Conservation (phyloP, 2,888 invertebrate genomes). For the Cataglyphis rosenhaueri region DNA sequence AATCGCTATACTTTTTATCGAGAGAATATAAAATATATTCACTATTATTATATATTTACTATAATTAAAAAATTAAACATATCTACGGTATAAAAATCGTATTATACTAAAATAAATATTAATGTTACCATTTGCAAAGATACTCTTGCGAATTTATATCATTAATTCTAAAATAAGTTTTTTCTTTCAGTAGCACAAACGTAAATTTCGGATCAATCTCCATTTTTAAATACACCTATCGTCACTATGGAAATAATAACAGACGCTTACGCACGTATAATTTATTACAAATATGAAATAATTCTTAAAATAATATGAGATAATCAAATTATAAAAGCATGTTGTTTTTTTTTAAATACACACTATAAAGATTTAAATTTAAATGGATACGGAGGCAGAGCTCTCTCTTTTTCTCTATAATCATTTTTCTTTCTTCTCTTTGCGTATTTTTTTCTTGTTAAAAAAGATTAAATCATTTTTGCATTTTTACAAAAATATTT, state of each 20-base stretch:
- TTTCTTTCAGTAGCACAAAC: constrained; percentile 80
- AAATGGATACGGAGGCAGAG: neutral
- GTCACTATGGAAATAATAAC: constrained; percentile 62
- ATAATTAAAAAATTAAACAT: neutral
- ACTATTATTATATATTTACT: neutral
- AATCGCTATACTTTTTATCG: constrained; percentile 13
- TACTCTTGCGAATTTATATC: constrained; percentile 78
- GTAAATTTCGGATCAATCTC: constrained; percentile 82
- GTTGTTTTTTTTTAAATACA: neutral
- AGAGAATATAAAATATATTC: neutral
- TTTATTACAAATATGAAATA: neutral
- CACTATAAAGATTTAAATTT: neutral
- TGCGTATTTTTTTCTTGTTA: neutral
- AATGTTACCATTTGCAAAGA: constrained; percentile 83
- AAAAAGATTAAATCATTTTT: neutral
- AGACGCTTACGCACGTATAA: neutral
- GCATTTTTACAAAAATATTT: neutral
- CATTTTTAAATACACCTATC: constrained; percentile 77
- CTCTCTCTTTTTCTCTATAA: neutral
- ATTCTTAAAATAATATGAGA: neutral
- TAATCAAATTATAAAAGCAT: neutral
- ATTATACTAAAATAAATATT: neutral
- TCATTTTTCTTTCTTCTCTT: no score
- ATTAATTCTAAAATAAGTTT: constrained; percentile 75
- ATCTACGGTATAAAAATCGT: neutral